Evolutionary conservation across 2,113 vertebrate species (phyloP).

Genomic region (Daubentonia madagascariensis): DNA sequence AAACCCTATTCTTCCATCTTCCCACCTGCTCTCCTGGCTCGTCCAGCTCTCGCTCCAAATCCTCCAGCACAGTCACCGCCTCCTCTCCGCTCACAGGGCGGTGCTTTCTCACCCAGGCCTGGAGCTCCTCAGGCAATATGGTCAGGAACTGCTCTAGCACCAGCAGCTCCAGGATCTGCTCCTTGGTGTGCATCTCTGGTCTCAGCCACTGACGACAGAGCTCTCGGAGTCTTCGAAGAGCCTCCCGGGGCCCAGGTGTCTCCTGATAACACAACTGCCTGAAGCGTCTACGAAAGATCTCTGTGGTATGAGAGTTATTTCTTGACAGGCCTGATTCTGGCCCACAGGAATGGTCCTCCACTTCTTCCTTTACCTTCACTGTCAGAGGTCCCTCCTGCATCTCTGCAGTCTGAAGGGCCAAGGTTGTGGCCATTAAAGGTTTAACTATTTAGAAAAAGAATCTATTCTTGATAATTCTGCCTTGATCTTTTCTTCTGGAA

Average conservation of each 20-base stretch:
- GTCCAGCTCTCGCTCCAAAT: constrained; percentile 56
- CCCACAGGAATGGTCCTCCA: not conserved
- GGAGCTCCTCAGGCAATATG: constrained; percentile 44
- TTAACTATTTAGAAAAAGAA: not conserved
- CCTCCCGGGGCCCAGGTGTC: constrained; percentile 54
- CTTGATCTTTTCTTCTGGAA: constrained; percentile 35
- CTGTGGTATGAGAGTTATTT: not conserved
- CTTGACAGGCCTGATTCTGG: not conserved
- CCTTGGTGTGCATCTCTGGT: constrained; percentile 27
- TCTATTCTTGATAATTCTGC: not conserved
- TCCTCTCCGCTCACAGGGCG: constrained; percentile 19
- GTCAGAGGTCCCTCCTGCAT: not conserved
- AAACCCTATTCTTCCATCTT: not conserved
- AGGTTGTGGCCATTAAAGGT: not conserved
- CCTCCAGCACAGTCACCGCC: constrained; percentile 19
- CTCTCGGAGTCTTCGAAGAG: not conserved
- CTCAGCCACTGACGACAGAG: constrained; percentile 50
- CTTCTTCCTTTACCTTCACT: constrained; percentile 17
- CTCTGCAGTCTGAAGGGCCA: not conserved
- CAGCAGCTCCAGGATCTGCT: constrained; percentile 61
- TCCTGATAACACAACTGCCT: constrained; percentile 57
- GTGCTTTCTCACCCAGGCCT: constrained; percentile 31
- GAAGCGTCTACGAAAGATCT: constrained; percentile 50
- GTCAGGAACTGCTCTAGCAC: constrained; percentile 62
- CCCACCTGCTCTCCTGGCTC: constrained; percentile 41